Percentiles rank a stretch among this genome's conserved stretches.
phyloP scores from a whole-genome alignment of 2,113 vertebrate genomes.

The Cariama cristata region DNA sequence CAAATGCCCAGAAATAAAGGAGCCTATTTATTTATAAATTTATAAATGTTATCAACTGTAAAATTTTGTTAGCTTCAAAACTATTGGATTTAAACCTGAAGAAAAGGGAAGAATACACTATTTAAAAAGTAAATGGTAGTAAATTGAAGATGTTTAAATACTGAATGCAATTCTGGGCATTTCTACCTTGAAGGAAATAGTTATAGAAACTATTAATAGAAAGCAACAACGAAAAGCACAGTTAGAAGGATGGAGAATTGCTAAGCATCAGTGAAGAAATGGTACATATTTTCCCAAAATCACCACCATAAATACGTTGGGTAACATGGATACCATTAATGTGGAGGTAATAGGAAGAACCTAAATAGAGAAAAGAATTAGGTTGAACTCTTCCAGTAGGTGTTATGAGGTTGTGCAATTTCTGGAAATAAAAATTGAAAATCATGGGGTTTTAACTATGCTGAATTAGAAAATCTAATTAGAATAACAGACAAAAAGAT shows the following conservation, averaged over 20 bases:
- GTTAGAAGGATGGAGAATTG: background rate
- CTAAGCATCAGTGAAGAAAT: background rate
- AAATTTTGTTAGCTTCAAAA: background rate
- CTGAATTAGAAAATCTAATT: background rate
- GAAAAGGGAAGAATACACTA: background rate
- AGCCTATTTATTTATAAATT: background rate
- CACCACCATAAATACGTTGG: background rate
- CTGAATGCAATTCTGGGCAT: background rate
- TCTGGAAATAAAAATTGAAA: background rate
- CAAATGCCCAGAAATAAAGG: background rate
- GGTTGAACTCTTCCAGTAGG: background rate
- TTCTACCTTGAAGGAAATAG: background rate
- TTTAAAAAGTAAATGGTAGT: background rate
- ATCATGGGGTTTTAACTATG: fast-evolving
- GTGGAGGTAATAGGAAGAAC: background rate
- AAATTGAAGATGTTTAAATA: background rate
- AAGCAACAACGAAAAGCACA: background rate
- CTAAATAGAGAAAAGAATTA: background rate
- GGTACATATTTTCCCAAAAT: background rate
- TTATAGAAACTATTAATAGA: background rate
- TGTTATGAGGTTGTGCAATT: background rate
- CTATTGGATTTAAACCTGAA: background rate
- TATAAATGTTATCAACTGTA: background rate
- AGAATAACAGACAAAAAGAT: background rate
- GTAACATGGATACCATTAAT: background rate